Percentiles rank a stretch among this genome's conserved stretches.
phyloP scores from a whole-genome alignment of 64 coral and sea anemone species.

The Acropora tenuis region DNA sequence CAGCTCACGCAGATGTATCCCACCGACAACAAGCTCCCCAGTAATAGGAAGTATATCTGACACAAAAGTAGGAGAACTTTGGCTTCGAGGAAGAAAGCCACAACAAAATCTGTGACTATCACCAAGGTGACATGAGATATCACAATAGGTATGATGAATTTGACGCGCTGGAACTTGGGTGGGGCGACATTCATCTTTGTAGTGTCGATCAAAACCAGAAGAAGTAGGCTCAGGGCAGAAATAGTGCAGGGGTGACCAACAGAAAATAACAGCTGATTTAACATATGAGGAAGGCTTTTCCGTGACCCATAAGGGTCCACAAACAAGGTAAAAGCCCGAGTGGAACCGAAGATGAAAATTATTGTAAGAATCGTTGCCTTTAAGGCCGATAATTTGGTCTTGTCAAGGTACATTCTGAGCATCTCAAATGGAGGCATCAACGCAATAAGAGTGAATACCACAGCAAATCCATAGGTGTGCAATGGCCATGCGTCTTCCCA shows the following conservation, averaged over 20 bases:
- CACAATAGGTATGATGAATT: constrained; percentile 75
- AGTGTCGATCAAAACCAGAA: constrained; percentile 92
- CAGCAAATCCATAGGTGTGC: constrained; percentile 76
- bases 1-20: constrained; percentile 72
- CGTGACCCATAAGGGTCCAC: constrained; percentile 76
- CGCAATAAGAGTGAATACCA: constrained; percentile 48
- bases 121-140: constrained; percentile 70
- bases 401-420: constrained; percentile 56
- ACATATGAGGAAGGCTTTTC: constrained; percentile 17
- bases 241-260: constrained; percentile 84
- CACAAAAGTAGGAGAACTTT: constrained; percentile 79
- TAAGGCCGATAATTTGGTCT: constrained; percentile 42
- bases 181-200: constrained; percentile 94
- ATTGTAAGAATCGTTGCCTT: constrained; percentile 69
- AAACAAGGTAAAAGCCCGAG: constrained; percentile 61
- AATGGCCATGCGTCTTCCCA: constrained; percentile 83
- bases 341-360: constrained; percentile 69
- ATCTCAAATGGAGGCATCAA: constrained; percentile 62
- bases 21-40: constrained; percentile 60
- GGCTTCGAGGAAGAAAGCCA: constrained; percentile 59
- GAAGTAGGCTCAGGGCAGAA: constrained; percentile 72
- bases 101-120: constrained; percentile 68
- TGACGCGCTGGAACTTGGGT: constrained; percentile 77
- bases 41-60: constrained; percentile 68
- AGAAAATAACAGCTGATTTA: constrained; percentile 68